These are phyloP conservation scores for Odocoileus virginianus DNA, from an alignment of 2,113 vertebrate genomes.

Conservation along the genomic window DNA sequence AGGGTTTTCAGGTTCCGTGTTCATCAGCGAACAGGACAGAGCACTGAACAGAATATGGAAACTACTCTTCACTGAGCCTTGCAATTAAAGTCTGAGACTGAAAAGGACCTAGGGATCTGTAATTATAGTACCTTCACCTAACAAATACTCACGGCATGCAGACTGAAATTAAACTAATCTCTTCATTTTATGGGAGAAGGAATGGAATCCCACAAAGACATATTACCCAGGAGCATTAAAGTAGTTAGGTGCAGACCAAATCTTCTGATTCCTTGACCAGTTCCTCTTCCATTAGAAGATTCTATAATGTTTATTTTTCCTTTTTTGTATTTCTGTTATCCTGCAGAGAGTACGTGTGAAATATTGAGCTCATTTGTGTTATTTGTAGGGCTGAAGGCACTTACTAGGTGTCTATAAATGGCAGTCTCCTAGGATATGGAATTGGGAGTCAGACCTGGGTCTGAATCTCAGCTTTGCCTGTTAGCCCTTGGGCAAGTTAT, in stretches of 20 bases:
- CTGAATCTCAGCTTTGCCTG: background rate
- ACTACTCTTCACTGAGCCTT: background rate
- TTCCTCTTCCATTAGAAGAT: background rate
- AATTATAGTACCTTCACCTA: background rate
- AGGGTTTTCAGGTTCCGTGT: background rate
- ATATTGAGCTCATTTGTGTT: background rate
- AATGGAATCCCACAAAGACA: background rate
- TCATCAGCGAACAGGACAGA: background rate
- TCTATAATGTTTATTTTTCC: background rate
- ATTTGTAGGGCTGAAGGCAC: background rate
- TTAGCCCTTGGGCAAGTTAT: background rate
- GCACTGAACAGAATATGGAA: background rate
- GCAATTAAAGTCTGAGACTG: background rate
- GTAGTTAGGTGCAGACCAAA: background rate
- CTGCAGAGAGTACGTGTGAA: background rate
- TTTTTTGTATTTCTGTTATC: background rate
- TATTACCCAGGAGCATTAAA: background rate
- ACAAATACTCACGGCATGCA: background rate
- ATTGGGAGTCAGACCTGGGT: constrained; percentile 1
- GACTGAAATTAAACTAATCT: background rate
- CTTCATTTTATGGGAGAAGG: background rate
- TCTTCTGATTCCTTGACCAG: background rate
- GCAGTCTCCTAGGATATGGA: background rate
- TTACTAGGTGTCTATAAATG: background rate
- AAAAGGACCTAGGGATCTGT: background rate